phyloP scores from a whole-genome alignment of 2,113 vertebrate species.

The Noctilio leporinus region DNA sequence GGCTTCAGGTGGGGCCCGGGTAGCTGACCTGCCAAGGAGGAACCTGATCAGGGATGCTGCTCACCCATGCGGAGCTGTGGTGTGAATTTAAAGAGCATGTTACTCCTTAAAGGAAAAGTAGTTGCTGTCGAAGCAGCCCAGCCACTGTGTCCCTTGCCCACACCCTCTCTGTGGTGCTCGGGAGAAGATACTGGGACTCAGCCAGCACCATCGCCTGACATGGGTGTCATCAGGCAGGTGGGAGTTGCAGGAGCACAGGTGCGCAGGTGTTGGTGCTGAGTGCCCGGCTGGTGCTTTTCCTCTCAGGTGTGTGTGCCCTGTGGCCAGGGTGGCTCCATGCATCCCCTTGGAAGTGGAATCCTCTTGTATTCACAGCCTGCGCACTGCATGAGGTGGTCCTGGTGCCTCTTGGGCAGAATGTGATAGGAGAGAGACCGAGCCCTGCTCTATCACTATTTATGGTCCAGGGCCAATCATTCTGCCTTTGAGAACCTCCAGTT shows the following conservation, averaged over 20 bases:
- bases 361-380: not conserved
- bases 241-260: not conserved
- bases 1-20: not conserved
- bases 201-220: no score
- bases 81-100: not conserved
- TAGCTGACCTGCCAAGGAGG: not conserved
- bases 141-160: not conserved
- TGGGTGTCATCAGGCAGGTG: no score
- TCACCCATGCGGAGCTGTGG: not conserved
- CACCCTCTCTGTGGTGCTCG: no score
- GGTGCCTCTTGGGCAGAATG: not conserved
- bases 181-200: not conserved
- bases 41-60: not conserved
- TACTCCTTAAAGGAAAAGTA: not conserved
- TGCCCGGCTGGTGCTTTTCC: not conserved
- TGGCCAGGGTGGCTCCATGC: accelerated
- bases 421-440: not conserved
- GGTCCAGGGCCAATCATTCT: not conserved
- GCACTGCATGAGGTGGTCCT: accelerated
- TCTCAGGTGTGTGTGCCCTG: not conserved
- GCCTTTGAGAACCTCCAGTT: not conserved
- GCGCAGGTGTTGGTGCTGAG: not conserved
- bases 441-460: not conserved
- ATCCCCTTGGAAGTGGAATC: not conserved
- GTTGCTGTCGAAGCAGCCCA: not conserved